Evolutionary conservation across 2,888 invertebrate genomes (phyloP).

Genomic region (Aquatica leii): DNA sequence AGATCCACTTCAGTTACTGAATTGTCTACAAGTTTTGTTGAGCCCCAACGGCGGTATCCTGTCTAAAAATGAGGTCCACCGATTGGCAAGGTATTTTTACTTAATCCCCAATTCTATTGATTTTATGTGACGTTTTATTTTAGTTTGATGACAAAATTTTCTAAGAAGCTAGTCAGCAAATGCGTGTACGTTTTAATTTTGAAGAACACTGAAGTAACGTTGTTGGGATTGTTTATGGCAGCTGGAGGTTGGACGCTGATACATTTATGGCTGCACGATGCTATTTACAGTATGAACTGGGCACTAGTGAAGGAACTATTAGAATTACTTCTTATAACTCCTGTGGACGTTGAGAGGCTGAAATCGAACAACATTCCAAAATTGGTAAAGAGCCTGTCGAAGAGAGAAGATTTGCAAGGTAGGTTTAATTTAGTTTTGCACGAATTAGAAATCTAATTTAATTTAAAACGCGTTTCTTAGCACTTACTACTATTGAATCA

Average conservation of each 20-base stretch:
- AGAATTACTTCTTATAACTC: constrained; percentile 83
- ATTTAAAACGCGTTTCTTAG: background rate
- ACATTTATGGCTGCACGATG: constrained; percentile 90
- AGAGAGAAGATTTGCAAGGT: constrained; percentile 84
- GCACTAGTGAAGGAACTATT: constrained; percentile 87
- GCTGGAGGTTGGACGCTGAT: constrained; percentile 93
- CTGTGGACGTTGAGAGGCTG: constrained; percentile 88
- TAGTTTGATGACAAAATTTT: constrained; percentile 95
- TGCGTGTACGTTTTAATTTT: constrained; percentile 94
- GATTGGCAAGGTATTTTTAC: constrained; percentile 80
- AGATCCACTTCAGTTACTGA: constrained; percentile 87
- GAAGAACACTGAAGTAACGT: constrained; percentile 82
- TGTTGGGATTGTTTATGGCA: constrained; percentile 88
- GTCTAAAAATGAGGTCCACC: constrained; percentile 85
- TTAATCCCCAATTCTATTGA: background rate
- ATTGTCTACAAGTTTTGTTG: constrained; percentile 86
- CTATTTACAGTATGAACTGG: constrained; percentile 84
- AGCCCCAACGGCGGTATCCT: constrained; percentile 87
- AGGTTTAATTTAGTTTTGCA: constrained; percentile 62
- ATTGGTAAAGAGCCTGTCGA: constrained; percentile 86
- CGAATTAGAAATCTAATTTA: constrained; percentile 10
- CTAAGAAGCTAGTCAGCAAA: constrained; percentile 93
- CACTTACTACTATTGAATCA: constrained; percentile 19
- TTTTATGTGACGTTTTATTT: constrained; percentile 55
- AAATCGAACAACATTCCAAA: constrained; percentile 93